Percentiles rank a stretch among this genome's conserved stretches.
Evolutionary conservation across 2,888 invertebrate species (phyloP).

Genomic region (Eristalis arbustorum): DNA sequence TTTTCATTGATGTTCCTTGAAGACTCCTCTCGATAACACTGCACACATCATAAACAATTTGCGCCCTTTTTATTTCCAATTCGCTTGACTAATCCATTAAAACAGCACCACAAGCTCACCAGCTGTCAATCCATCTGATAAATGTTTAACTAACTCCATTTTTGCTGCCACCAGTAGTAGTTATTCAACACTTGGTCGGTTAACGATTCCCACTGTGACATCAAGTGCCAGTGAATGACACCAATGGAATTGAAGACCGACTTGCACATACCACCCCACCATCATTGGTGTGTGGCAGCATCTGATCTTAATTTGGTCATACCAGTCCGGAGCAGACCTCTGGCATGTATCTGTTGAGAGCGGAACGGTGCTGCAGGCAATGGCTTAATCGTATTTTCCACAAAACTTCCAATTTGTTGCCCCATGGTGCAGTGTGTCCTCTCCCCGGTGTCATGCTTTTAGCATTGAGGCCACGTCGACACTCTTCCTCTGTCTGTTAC

Average conservation of each 20-base stretch:
- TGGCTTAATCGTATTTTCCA: neutral
- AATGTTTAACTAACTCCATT: neutral
- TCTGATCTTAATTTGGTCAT: conserved; percentile 5
- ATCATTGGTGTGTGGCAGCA: neutral
- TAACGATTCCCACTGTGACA: neutral
- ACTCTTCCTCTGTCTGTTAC: neutral
- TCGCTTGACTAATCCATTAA: neutral
- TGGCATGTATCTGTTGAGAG: neutral
- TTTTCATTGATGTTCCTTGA: too few species aligned
- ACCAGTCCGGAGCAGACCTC: neutral
- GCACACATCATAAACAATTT: too few species aligned
- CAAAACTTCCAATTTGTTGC: conserved; percentile 8
- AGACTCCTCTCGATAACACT: too few species aligned
- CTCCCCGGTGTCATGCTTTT: neutral
- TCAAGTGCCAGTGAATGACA: neutral
- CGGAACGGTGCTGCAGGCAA: neutral
- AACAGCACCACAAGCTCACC: neutral
- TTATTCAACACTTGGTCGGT: neutral
- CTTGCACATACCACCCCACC: neutral
- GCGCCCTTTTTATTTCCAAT: neutral
- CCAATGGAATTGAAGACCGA: neutral
- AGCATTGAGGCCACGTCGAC: neutral
- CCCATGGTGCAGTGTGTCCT: neutral
- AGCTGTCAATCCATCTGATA: neutral
- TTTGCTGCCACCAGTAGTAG: neutral